A percentile compares a stretch with the other conserved stretches of the same genome.
phyloP scores from a whole-genome alignment of 1,140 invertebrate species.

The Archegozetes longisetosus region DNA sequence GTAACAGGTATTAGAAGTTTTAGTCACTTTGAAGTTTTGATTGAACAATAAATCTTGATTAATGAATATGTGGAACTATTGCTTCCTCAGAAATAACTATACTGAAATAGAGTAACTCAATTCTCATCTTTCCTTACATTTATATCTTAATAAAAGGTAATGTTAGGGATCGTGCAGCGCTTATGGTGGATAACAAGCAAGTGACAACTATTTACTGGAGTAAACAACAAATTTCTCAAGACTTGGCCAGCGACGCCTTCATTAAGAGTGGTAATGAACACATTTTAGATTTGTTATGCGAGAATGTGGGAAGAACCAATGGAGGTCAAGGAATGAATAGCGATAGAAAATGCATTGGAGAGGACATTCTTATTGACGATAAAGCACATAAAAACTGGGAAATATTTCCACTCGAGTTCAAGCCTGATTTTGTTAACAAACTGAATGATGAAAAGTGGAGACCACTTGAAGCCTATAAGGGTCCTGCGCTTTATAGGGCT shows the following conservation, averaged over 20 bases:
- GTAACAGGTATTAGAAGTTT: background rate
- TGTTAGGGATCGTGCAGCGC: background rate
- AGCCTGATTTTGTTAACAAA: background rate
- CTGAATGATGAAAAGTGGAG: background rate
- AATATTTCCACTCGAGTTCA: conserved; percentile 2
- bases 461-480: background rate
- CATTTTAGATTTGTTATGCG: conserved; percentile 32
- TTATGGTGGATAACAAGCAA: background rate
- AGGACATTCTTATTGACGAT: background rate
- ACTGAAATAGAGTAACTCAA: too few relatives aligned
- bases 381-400: background rate
- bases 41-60: too few relatives aligned
- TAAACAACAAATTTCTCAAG: background rate
- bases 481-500: background rate
- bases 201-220: background rate
- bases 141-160: background rate
- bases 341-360: conserved; percentile 7
- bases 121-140: too few relatives aligned
- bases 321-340: too few relatives aligned
- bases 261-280: conserved; percentile 35
- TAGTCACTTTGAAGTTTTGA: background rate
- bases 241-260: conserved; percentile 23
- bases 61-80: too few relatives aligned
- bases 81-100: background rate
- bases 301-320: conserved; percentile 19